phyloP scores from a whole-genome alignment of 2,888 invertebrate species.

The Phortica okadai region DNA sequence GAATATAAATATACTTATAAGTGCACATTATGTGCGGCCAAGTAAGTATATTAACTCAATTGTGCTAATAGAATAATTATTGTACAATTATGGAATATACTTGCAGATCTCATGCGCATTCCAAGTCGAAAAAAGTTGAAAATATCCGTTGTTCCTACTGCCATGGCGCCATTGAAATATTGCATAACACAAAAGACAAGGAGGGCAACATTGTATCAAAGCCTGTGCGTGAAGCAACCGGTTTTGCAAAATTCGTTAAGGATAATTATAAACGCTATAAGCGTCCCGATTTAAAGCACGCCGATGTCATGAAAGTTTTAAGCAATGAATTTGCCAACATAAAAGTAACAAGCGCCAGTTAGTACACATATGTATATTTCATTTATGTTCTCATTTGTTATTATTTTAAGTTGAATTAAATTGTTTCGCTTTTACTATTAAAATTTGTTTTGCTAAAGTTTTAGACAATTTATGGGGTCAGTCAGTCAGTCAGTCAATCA shows the following conservation, averaged over 20 bases:
- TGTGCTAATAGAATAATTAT: neutral
- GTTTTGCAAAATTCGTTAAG: constrained; percentile 76
- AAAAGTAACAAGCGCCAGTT: neutral
- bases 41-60: constrained; percentile 76
- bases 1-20: constrained; percentile 92
- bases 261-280: constrained; percentile 74
- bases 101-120: constrained; percentile 74
- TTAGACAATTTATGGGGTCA: too few relatives aligned
- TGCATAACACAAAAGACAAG: constrained; percentile 74
- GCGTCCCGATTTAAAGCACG: constrained; percentile 67
- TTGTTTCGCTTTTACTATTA: too few relatives aligned
- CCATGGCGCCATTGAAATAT: constrained; percentile 70
- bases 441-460: too few relatives aligned
- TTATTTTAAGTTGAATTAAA: too few relatives aligned
- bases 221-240: constrained; percentile 70
- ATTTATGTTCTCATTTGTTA: too few relatives aligned
- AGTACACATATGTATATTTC: too few relatives aligned
- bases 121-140: constrained; percentile 75
- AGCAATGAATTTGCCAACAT: constrained; percentile 67
- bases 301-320: constrained; percentile 74
- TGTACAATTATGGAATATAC: neutral
- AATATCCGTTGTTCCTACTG: constrained; percentile 73
- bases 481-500: too few relatives aligned
- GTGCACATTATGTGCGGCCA: constrained; percentile 84
- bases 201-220: constrained; percentile 68